These are phyloP conservation scores for Emydoidea blandingii DNA, from an alignment of 2,797 vertebrate species.

Conservation along the genomic window DNA sequence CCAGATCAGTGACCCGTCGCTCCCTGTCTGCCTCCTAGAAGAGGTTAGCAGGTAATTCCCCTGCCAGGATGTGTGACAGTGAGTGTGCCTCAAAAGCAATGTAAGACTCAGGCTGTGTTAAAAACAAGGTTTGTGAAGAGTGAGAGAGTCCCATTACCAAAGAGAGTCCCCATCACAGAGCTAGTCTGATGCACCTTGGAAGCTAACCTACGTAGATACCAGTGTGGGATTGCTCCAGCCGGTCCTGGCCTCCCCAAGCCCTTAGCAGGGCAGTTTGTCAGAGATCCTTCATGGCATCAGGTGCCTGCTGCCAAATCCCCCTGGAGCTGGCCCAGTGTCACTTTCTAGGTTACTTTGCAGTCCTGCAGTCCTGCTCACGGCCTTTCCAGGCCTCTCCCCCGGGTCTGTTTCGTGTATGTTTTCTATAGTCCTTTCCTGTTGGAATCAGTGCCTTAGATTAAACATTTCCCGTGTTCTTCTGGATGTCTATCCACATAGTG, in stretches of 20 bases:
- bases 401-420: neutral
- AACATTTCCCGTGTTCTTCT: neutral
- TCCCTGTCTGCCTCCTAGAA: neutral
- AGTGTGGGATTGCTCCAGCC: neutral
- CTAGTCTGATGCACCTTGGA: neutral
- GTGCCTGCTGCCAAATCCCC: neutral
- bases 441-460: neutral
- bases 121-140: neutral
- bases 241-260: neutral
- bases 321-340: neutral
- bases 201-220: fast-evolving
- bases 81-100: neutral
- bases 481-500: neutral
- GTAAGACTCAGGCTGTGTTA: neutral
- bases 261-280: neutral
- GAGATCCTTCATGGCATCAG: neutral
- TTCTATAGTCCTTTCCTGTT: neutral
- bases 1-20: no score
- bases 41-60: neutral
- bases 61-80: neutral
- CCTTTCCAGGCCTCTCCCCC: neutral
- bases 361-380: neutral
- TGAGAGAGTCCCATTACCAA: no score
- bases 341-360: neutral
- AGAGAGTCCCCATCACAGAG: neutral